A percentile compares a stretch with the other conserved stretches of the same genome.
Conservation (phyloP, 2,797 vertebrate species). For the Telmatherina bonti region DNA sequence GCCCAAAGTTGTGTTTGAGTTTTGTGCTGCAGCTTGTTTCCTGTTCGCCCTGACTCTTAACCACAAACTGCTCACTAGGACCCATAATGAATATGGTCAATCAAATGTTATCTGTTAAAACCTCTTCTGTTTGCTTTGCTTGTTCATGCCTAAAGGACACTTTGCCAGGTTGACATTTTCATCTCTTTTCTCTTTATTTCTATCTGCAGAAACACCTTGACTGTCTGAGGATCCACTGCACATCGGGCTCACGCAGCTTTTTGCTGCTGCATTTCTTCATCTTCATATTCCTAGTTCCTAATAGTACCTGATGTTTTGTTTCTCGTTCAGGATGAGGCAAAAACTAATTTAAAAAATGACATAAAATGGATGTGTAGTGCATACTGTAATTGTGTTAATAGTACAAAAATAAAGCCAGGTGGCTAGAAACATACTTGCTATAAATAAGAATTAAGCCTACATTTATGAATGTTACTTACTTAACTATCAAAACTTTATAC, state of each 20-base stretch:
- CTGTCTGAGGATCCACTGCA: neutral
- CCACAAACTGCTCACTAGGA: neutral
- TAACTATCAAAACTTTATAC: neutral
- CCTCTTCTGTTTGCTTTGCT: neutral
- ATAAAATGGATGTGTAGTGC: neutral
- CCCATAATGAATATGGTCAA: neutral
- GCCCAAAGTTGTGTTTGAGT: neutral
- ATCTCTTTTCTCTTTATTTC: neutral
- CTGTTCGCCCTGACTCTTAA: neutral
- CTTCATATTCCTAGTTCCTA: neutral
- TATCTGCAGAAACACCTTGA: neutral
- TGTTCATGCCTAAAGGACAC: slow-evolving; percentile 1
- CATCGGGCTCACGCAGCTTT: neutral
- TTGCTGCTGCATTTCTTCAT: neutral
- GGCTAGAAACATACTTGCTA: neutral
- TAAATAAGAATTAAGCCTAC: no score
- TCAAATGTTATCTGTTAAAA: slow-evolving; percentile 14
- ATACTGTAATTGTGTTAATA: neutral
- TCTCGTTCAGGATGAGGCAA: neutral
- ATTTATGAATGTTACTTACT: no score
- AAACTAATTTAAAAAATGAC: neutral
- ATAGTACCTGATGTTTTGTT: neutral
- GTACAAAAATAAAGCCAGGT: no score
- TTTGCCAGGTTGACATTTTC: neutral
- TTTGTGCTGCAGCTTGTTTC: neutral